Evolutionary conservation across 2,888 invertebrate genomes (phyloP), one percentile per base, ranked within the genome.

Genomic region (Lasioglossum oenotherae): DNA sequence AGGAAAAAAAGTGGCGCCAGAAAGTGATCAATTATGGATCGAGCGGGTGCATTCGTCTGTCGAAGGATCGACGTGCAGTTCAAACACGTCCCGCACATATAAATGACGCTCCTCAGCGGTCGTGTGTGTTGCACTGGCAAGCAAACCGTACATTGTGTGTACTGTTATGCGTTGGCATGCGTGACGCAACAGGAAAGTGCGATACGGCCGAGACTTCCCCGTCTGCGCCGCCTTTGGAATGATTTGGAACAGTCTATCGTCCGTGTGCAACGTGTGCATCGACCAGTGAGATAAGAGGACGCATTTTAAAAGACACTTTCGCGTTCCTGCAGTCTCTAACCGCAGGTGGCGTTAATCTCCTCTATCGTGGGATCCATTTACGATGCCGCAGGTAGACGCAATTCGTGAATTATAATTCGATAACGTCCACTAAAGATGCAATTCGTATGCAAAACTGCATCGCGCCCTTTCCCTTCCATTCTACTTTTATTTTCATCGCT

Each of bases 111-210:
- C 67, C 41, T 46, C 67, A 74, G 57, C 67, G 64, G n/a, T 14
- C 60, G 49, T 23, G 35, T 53, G 64, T 80, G n/a, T 78, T 77
- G 67, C 67, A 80, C 80, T 77, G 53, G 44, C 80, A 80, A 85
- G 84, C 82, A 88, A 86, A 91, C 91, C 89, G 91, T 91, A 90
- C 88, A 88, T 88, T 60, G 67, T 67, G 31, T 91, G 92, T 93
- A 94, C 94, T 94, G 94, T 94, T 94, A 94, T 93, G 91, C 92
- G 91, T 93, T 90, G 93, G 94, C 93, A 93, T 92, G 93, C 93
- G 93, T 93, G 93, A 94, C 93, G 93, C 92, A 93, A 93, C 93
- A 93, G 93, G 93, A 93, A 94, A 92, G 92, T 88, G 89, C 91
- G 89, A 88, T 89, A 90, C 89, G 88, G 89, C 87, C 44, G 86